Conservation (phyloP, 2,797 vertebrate species). For the Rhabdophis nuchalis region DNA sequence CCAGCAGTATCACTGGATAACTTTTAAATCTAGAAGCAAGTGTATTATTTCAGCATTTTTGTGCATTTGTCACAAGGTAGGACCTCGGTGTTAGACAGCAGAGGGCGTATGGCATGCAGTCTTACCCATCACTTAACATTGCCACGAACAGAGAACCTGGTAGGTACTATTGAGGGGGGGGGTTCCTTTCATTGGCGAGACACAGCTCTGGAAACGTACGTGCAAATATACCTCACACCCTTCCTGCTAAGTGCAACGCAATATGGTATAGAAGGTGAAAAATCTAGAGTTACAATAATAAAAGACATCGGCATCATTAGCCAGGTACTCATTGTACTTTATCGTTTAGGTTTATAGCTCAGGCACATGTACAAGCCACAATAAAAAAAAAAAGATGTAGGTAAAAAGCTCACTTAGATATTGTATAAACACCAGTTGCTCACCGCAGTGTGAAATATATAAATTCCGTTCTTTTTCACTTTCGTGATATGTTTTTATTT, state of each 20-base stretch:
- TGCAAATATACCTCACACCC: neutral
- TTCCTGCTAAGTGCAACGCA: neutral
- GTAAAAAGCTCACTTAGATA: neutral
- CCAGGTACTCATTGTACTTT: neutral
- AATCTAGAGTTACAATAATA: neutral
- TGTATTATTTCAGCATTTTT: too few relatives aligned
- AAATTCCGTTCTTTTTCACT: neutral
- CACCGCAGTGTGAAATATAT: neutral
- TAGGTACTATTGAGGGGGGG: neutral
- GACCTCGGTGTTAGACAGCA: constrained; percentile 38
- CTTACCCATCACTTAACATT: neutral
- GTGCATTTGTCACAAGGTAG: neutral
- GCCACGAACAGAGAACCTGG: neutral
- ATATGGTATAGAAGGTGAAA: neutral
- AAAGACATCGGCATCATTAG: neutral
- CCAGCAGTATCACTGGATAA: neutral
- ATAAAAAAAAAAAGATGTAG: neutral
- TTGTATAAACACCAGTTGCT: neutral
- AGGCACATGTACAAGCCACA: neutral
- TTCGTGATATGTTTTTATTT: too few relatives aligned
- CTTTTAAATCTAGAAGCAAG: neutral
- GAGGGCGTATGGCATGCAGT: constrained; percentile 41
- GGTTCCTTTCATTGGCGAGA: too few relatives aligned
- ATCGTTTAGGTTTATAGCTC: neutral
- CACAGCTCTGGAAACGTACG: neutral